These are phyloP conservation scores for Heliconius hermathena DNA, from an alignment of 1,140 invertebrate species.

Conservation along the genomic window DNA sequence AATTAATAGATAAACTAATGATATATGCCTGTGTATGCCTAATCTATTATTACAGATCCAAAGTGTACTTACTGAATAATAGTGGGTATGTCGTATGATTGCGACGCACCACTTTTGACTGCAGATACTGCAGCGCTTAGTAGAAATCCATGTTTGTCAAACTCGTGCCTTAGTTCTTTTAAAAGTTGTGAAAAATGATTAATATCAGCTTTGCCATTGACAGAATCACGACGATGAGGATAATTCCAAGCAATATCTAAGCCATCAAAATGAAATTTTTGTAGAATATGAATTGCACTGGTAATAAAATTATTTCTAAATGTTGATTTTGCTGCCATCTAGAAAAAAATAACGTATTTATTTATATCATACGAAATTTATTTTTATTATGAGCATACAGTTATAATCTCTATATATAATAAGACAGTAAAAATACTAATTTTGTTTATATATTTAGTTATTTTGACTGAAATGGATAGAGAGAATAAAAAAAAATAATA, in stretches of 20 bases:
- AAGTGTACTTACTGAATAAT: constrained; percentile 67
- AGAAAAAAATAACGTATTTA: constrained; percentile 11
- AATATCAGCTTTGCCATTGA: constrained; percentile 76
- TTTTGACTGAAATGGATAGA: no score
- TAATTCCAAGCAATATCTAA: constrained; percentile 93
- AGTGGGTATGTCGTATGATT: constrained; percentile 84
- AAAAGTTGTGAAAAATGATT: constrained; percentile 81
- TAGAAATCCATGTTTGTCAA: constrained; percentile 79
- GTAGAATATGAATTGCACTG: constrained; percentile 83
- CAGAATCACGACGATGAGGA: constrained; percentile 85
- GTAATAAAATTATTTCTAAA: constrained; percentile 83
- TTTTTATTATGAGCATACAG: not conserved
- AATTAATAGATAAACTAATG: no score
- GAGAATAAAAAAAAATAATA: no score
- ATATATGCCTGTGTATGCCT: no score
- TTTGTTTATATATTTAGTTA: no score
- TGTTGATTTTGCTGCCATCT: constrained; percentile 80
- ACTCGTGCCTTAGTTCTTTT: constrained; percentile 83
- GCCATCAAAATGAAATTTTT: constrained; percentile 88
- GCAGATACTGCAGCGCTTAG: constrained; percentile 85
- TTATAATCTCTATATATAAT: no score
- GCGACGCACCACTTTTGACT: constrained; percentile 75
- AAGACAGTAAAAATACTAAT: no score
- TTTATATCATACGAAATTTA: no score
- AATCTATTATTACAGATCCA: no score